These are phyloP conservation scores for Psittacus erithacus DNA, from an alignment of 2,113 vertebrate species.

Conservation along the genomic window DNA sequence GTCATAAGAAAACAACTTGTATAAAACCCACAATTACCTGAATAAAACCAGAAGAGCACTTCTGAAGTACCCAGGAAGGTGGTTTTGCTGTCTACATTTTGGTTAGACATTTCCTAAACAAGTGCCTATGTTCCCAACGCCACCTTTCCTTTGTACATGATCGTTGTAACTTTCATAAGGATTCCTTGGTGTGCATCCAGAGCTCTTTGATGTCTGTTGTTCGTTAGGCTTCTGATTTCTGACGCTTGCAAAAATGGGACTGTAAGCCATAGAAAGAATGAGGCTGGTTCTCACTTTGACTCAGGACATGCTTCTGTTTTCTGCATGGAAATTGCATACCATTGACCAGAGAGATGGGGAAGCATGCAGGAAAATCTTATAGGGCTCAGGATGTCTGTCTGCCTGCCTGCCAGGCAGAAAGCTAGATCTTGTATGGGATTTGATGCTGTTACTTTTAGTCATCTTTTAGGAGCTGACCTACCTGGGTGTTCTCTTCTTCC, in stretches of 20 bases:
- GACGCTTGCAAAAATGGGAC: background rate
- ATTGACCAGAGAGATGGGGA: background rate
- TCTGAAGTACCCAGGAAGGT: background rate
- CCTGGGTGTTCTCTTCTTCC: background rate
- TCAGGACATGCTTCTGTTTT: background rate
- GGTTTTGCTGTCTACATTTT: background rate
- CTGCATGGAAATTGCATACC: background rate
- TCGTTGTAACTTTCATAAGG: background rate
- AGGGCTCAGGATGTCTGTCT: background rate
- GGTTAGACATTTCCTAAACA: background rate
- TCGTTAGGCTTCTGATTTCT: background rate
- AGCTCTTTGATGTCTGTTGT: background rate
- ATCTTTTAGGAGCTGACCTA: background rate
- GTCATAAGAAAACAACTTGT: background rate
- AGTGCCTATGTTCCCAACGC: background rate
- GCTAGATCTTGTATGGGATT: background rate
- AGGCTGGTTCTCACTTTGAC: background rate
- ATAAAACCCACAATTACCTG: background rate
- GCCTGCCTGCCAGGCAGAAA: background rate
- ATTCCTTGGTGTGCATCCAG: background rate
- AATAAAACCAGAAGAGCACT: background rate
- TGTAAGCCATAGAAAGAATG: background rate
- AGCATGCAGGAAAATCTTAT: rapidly evolving
- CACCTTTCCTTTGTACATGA: background rate
- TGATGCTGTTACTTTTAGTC: rapidly evolving